Base-by-base conservation (phyloP, 2,113 vertebrate species). In the Spea bombifrons region DNA sequence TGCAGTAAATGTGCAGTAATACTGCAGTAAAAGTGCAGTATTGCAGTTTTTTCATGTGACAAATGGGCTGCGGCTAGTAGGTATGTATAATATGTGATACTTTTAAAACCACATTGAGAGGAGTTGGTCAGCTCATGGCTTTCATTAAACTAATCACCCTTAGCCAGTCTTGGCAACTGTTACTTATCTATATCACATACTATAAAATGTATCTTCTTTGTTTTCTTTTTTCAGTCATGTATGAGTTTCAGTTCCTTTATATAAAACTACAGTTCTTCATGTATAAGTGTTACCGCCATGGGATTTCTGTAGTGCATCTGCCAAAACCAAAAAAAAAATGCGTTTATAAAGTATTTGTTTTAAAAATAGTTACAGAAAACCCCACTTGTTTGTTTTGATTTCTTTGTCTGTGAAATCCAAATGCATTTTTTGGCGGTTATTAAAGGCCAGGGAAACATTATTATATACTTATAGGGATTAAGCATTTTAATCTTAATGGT, bases 351-450 rank as follows among this genome's bases (percentile, higher is more conserved):
- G 65, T 59, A 68, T 68, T 76, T 7, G 53, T 67, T 76, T 76
- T 12, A 76, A 69, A 66, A 53, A 57, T 57, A 57, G 47, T 67
- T 55, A 50, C 64, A 75, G 55, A 55, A 66, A 66, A 53, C 5
- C 30, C 30, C 30, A 64, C 30, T 9, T n/a, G n/a, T 67, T 55
- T 66, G 59, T 47, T 76, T 47, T 17, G 50, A 30, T 47, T 76
- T 68, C 15, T 68, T n/a, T 3, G 7, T 10, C 9, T 76, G 30
- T 67, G 9, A 76, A 55, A 66, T 47, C 44, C 50, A 57, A 76
- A 69, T 59, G 44, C 52, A 52, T 59, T 76, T 76, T n/a, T 47
- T 76, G 75, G 52, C 61, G 67, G 65, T 68, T 76, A 57, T 59
- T 55, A 50, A 64, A 76, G 53, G 7, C 8, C 30, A 57, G 66